These are phyloP conservation scores for Ceratina australensis DNA, from an alignment of 1,140 invertebrate genomes.

Conservation along the genomic window DNA sequence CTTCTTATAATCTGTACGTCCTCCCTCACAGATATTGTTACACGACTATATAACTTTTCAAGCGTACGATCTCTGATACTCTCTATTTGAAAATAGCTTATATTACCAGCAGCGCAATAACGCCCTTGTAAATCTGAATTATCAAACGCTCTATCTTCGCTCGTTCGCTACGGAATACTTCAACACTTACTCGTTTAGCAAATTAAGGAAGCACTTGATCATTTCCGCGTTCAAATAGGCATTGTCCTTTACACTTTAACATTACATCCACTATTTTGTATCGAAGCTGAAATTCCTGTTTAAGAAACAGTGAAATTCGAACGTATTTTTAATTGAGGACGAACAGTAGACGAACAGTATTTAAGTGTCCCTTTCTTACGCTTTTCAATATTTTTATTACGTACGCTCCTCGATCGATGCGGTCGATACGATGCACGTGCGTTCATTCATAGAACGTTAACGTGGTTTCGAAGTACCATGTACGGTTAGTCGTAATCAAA, in stretches of 20 bases:
- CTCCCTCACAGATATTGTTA: neutral
- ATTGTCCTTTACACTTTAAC: neutral
- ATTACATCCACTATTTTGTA: no score
- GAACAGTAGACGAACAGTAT: no score
- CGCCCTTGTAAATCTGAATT: neutral
- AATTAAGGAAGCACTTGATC: neutral
- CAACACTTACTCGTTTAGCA: neutral
- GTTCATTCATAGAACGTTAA: conserved; percentile 46
- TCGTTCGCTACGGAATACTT: neutral
- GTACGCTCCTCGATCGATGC: conserved; percentile 25
- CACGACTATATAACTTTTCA: conserved; percentile 1
- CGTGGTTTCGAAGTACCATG: conserved; percentile 13
- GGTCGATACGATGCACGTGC: conserved; percentile 38
- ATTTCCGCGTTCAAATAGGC: neutral
- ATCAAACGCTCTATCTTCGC: neutral
- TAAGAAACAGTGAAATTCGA: neutral
- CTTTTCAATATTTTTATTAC: neutral
- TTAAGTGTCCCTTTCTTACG: neutral
- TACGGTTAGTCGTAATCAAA: conserved; percentile 34
- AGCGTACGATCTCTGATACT: conserved; percentile 2
- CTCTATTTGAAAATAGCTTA: conserved; percentile 18
- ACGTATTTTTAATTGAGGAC: no score
- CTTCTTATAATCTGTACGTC: neutral
- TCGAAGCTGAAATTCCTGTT: no score
- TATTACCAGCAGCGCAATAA: conserved; percentile 6